Conservation (phyloP, 2,113 vertebrate genomes). For the Lethenteron reissneri region DNA sequence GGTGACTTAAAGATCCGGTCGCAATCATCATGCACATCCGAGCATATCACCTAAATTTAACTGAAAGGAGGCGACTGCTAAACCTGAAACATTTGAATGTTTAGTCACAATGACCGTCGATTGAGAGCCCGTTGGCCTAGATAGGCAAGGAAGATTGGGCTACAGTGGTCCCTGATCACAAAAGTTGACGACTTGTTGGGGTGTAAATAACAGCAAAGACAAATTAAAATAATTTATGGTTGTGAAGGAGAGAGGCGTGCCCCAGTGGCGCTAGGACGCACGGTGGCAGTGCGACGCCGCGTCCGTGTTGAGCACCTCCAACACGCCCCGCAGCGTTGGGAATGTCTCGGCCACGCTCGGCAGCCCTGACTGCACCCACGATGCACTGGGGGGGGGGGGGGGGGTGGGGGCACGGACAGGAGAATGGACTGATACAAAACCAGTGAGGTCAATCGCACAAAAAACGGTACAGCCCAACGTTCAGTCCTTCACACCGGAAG, state of each 20-base stretch:
- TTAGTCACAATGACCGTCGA: no score
- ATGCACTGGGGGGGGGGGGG: slow-evolving; percentile 30
- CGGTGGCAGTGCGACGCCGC: slow-evolving; percentile 58
- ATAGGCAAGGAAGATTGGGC: no score
- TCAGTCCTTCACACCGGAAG: slow-evolving; percentile 2
- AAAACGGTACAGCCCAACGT: not conserved
- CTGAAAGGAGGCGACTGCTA: no score
- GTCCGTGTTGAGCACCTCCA: slow-evolving; percentile 84
- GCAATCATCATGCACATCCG: no score
- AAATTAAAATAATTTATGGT: no score
- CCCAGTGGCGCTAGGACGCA: slow-evolving; percentile 25
- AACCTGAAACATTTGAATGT: no score
- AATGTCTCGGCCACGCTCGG: slow-evolving; percentile 74
- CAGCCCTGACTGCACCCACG: slow-evolving; percentile 63
- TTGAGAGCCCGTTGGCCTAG: no score
- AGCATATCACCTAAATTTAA: no score
- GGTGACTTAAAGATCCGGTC: no score
- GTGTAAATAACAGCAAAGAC: no score
- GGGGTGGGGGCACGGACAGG: not conserved
- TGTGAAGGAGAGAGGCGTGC: not conserved
- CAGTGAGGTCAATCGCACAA: not conserved
- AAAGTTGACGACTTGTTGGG: no score
- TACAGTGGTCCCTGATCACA: no score
- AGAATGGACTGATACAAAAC: not conserved
- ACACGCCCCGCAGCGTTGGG: slow-evolving; percentile 58